Percentiles rank a stretch among this genome's conserved stretches.
Evolutionary conservation across 2,797 vertebrate species (phyloP).

Genomic region (Pseudochirops corinnae): DNA sequence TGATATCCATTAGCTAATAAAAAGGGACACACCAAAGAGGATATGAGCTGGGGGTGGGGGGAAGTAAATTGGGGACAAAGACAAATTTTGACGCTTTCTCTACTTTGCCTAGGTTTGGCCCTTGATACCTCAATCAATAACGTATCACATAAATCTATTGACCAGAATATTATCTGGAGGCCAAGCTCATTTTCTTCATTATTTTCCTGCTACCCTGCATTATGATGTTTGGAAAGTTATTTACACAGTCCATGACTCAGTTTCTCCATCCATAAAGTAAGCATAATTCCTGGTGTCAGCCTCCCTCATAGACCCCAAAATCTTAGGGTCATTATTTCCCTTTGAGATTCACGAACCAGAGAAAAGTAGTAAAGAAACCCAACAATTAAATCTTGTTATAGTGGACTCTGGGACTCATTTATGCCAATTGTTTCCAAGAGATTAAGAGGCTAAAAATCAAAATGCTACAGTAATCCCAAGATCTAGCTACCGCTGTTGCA

Average conservation of each 20-base stretch:
- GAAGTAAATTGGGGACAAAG: background rate
- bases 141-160: background rate
- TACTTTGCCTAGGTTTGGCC: background rate
- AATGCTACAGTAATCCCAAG: constrained; percentile 70
- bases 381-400: constrained; percentile 59
- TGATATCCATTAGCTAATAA: background rate
- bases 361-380: constrained; percentile 57
- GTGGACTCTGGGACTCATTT: constrained; percentile 59
- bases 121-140: background rate
- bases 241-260: background rate
- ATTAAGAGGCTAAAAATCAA: constrained; percentile 74
- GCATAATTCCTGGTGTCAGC: background rate
- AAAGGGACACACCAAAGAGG: background rate
- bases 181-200: constrained; percentile 3
- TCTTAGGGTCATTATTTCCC: constrained; percentile 52
- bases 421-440: constrained; percentile 73
- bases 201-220: background rate
- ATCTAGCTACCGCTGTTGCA: constrained; percentile 52
- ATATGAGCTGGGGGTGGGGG: background rate
- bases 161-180: background rate
- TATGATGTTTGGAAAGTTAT: background rate
- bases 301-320: constrained; percentile 23
- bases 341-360: constrained; percentile 54
- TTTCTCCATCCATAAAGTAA: constrained; percentile 11
- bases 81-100: background rate